Percentiles rank a stretch among this genome's conserved stretches.
These are phyloP conservation scores for Pemphigus obesinymphae DNA, from an alignment of 1,140 invertebrate species.

Conservation along the genomic window DNA sequence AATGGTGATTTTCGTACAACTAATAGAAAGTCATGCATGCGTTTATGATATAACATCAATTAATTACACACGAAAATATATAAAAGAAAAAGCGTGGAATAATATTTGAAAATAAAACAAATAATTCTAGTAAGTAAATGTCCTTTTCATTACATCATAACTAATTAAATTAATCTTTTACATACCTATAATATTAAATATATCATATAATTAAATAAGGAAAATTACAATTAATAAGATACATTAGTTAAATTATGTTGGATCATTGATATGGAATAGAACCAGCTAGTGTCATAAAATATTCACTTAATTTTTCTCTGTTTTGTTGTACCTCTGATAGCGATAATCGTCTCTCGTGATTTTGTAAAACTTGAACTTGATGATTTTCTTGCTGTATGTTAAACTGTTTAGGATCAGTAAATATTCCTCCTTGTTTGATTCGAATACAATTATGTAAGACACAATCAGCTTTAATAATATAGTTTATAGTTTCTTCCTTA, in stretches of 20 bases:
- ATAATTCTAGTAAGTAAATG: not conserved
- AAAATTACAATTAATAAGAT: too few species aligned
- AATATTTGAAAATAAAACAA: not conserved
- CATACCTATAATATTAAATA: too few species aligned
- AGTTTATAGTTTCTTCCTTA: not conserved
- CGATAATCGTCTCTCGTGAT: not conserved
- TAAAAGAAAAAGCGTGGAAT: slow-evolving; percentile 3
- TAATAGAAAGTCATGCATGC: not conserved
- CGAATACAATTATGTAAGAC: not conserved
- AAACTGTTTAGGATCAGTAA: not conserved
- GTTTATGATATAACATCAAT: not conserved
- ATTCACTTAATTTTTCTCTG: not conserved
- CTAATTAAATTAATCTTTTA: too few species aligned
- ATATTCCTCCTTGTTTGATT: not conserved
- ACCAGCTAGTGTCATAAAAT: not conserved
- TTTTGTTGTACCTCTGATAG: not conserved
- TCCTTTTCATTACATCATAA: not conserved
- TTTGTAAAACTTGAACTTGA: not conserved
- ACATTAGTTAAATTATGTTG: not conserved
- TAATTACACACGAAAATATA: not conserved
- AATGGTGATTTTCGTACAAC: not conserved
- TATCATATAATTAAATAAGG: too few species aligned
- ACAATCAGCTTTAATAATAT: not conserved
- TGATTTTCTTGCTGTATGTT: not conserved
- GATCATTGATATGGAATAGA: slow-evolving; percentile 12